Percentiles rank a stretch among this genome's conserved stretches.
phyloP scores from a whole-genome alignment of 2,797 vertebrate genomes.

The Picus viridis region DNA sequence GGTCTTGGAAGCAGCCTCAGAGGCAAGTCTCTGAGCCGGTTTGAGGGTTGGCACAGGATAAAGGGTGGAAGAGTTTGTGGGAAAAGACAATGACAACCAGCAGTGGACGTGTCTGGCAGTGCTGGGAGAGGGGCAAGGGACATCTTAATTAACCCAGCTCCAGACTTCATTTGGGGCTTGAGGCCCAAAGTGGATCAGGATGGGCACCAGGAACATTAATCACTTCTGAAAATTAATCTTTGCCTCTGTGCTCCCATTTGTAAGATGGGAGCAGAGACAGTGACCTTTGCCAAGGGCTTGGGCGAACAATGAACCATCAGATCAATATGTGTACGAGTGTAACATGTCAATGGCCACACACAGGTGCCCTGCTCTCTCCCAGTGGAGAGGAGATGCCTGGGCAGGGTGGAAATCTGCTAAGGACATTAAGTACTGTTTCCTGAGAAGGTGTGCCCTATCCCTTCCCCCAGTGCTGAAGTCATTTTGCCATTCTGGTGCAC shows the following conservation, averaged over 20 bases:
- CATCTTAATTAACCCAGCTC: conserved; percentile 8
- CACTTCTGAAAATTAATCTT: conserved; percentile 45
- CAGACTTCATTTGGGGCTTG: not conserved
- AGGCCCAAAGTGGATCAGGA: not conserved
- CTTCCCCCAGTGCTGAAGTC: fast-evolving
- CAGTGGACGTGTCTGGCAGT: not conserved
- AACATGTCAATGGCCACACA: conserved; percentile 14
- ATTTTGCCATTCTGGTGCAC: fast-evolving
- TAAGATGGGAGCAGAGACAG: not conserved
- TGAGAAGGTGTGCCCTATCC: not conserved
- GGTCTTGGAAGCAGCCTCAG: conserved; percentile 9
- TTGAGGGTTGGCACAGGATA: conserved; percentile 45
- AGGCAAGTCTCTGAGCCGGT: conserved; percentile 28
- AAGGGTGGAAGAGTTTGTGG: conserved; percentile 54
- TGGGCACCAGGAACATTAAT: conserved; percentile 37
- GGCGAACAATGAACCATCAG: conserved; percentile 14
- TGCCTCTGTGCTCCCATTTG: not conserved
- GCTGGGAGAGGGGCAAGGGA: conserved; percentile 14
- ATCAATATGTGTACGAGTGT: conserved; percentile 50
- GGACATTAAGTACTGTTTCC: not conserved
- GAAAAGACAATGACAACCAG: conserved; percentile 23
- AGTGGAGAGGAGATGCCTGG: not conserved
- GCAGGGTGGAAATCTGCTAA: not conserved
- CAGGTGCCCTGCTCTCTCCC: not conserved
- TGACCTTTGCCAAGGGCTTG: conserved; percentile 68